Percentiles rank a stretch among this genome's conserved stretches.
These are phyloP conservation scores for Zelleria hepariella DNA, from an alignment of 2,888 invertebrate genomes.

Conservation along the genomic window DNA sequence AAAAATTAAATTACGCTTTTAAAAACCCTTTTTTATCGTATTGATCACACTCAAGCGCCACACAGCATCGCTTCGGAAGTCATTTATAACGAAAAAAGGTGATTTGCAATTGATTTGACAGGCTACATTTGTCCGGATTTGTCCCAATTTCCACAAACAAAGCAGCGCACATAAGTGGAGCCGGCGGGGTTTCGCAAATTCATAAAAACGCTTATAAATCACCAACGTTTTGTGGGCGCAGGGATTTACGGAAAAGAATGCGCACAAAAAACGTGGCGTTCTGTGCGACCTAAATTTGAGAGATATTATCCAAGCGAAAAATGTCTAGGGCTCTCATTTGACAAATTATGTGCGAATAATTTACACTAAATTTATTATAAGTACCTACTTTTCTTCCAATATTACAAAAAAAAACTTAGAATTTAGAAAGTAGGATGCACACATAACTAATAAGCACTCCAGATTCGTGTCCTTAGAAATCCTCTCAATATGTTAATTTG, in stretches of 20 bases:
- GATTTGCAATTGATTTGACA: background rate
- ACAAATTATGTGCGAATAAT: too few species aligned
- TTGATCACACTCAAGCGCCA: too few species aligned
- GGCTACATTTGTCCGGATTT: background rate
- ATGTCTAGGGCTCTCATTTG: background rate
- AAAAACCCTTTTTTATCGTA: too few species aligned
- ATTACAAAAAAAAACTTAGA: too few species aligned
- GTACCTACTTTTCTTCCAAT: too few species aligned
- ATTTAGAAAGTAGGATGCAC: too few species aligned
- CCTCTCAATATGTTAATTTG: background rate
- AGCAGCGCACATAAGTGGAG: background rate
- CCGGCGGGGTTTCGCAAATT: background rate
- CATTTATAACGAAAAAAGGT: background rate
- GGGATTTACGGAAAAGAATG: background rate
- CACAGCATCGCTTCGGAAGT: too few species aligned
- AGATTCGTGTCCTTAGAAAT: background rate
- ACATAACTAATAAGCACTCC: too few species aligned
- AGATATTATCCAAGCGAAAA: background rate
- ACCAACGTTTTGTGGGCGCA: background rate
- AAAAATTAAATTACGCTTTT: too few species aligned
- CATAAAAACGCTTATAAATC: slow-evolving; percentile 3
- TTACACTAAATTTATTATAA: too few species aligned
- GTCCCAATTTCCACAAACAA: background rate
- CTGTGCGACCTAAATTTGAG: background rate
- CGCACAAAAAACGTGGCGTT: background rate